Evolutionary conservation across 2,113 vertebrate species (phyloP).

Genomic region (Pelusios castaneus): DNA sequence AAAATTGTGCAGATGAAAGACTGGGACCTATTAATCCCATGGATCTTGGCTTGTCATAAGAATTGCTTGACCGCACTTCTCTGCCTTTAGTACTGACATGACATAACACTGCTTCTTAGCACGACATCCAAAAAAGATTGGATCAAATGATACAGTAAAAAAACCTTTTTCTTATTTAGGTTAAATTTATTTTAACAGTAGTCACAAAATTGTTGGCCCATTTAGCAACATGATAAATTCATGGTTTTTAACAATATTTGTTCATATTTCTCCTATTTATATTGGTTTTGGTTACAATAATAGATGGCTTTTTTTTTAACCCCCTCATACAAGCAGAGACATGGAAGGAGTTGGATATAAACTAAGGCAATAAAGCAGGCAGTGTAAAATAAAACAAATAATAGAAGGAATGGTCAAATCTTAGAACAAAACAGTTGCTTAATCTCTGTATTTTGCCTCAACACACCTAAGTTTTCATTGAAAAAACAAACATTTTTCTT

Average conservation of each 20-base stretch:
- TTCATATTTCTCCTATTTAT: neutral
- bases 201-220: neutral
- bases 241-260: neutral
- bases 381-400: neutral
- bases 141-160: neutral
- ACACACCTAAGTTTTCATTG: neutral
- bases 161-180: neutral
- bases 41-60: too few species aligned
- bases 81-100: neutral
- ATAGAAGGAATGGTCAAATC: neutral
- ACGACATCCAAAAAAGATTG: neutral
- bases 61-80: neutral
- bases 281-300: neutral
- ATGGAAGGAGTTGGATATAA: neutral
- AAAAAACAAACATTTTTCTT: neutral
- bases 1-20: neutral
- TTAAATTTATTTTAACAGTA: neutral
- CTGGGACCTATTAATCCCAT: neutral
- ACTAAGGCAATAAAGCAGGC: neutral
- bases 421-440: neutral
- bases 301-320: neutral
- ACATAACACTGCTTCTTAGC: neutral
- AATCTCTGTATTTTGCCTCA: neutral
- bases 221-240: neutral
- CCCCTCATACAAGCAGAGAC: neutral